These are phyloP conservation scores for Pollenia angustigena DNA, from an alignment of 2,888 invertebrate species.

Conservation along the genomic window DNA sequence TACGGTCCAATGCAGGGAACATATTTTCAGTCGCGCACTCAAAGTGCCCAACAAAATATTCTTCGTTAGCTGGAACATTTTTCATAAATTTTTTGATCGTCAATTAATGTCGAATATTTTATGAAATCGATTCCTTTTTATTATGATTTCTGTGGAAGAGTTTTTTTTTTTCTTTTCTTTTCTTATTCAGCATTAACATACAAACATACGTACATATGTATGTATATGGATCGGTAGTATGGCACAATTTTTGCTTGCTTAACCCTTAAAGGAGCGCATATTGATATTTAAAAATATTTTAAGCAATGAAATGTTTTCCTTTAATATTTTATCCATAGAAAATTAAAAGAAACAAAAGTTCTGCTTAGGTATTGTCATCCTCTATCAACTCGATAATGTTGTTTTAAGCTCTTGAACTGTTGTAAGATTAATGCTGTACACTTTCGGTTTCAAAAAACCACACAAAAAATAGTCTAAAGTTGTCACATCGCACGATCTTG, in stretches of 20 bases:
- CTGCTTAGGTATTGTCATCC: too few relatives aligned
- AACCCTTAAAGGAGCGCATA: conserved; percentile 11
- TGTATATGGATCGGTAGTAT: conserved; percentile 12
- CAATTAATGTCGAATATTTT: conserved; percentile 83
- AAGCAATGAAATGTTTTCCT: not conserved
- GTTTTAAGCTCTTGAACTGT: too few relatives aligned
- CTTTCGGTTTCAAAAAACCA: too few relatives aligned
- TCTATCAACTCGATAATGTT: too few relatives aligned
- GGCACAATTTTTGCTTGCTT: conserved; percentile 51
- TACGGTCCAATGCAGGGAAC: conserved; percentile 9
- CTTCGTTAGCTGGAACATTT: conserved; percentile 77
- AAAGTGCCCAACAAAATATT: conserved; percentile 74
- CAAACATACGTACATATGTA: not conserved
- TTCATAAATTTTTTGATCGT: conserved; percentile 81
- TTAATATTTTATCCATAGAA: not conserved
- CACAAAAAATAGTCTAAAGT: too few relatives aligned
- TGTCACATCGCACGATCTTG: too few relatives aligned
- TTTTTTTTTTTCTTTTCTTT: conserved; percentile 20
- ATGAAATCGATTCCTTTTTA: conserved; percentile 75
- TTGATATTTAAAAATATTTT: not conserved
- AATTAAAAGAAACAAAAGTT: too few relatives aligned
- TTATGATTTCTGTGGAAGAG: conserved; percentile 57
- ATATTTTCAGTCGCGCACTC: conserved; percentile 29
- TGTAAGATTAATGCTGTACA: too few relatives aligned
- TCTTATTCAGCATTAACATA: conserved; percentile 35